Evolutionary conservation across 53 echinoderm and acorn worm genomes (phyloP).

Genomic region (Paracentrotus lividus): DNA sequence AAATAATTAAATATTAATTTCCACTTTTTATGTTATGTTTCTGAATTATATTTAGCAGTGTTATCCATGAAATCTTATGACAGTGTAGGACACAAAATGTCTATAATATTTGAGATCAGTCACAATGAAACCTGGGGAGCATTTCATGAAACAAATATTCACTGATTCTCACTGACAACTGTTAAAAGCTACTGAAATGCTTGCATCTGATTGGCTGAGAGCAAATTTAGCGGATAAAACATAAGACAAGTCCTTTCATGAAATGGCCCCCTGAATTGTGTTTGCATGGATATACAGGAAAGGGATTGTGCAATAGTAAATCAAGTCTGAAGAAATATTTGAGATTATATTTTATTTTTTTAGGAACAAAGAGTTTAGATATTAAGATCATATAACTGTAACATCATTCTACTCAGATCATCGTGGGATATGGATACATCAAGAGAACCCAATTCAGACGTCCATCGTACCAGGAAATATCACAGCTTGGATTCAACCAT

Average conservation of each 20-base stretch:
- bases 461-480: conserved; percentile 78
- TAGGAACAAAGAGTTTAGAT: no score
- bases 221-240: no score
- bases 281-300: no score
- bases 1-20: neutral
- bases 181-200: no score
- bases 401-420: conserved; percentile 68
- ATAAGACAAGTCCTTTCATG: no score
- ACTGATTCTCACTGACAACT: no score
- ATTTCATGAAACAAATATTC: no score
- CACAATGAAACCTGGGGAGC: neutral
- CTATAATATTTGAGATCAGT: neutral
- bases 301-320: neutral
- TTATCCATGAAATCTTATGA: neutral
- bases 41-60: neutral
- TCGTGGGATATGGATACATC: conserved; percentile 90
- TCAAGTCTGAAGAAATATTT: neutral
- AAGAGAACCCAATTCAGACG: conserved; percentile 58
- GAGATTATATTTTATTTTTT: no score
- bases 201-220: no score
- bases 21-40: neutral
- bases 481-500: conserved; percentile 93
- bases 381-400: no score
- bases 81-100: neutral
- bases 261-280: no score